Evolutionary conservation across 1,140 invertebrate genomes (phyloP).

Genomic region (Kradibia gibbosae): DNA sequence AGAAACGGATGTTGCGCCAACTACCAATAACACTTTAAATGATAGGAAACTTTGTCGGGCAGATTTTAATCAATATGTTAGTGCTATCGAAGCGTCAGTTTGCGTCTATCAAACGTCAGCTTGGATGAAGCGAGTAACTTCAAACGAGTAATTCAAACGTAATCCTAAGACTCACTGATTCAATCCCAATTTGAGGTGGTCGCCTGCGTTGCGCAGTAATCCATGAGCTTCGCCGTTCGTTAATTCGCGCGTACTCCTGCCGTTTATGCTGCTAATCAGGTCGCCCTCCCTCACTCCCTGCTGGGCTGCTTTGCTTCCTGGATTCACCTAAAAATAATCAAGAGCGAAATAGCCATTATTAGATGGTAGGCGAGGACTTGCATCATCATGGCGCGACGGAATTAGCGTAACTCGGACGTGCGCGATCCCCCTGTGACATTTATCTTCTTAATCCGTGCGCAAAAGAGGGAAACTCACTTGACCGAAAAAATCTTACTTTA

Average conservation of each 20-base stretch:
- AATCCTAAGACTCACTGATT: conserved; percentile 78
- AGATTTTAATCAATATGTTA: not conserved
- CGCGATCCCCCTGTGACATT: not conserved
- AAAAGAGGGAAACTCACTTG: no score
- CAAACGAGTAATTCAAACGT: not conserved
- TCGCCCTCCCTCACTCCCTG: conserved; percentile 85
- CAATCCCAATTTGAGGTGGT: conserved; percentile 80
- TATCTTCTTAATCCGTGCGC: conserved; percentile 12
- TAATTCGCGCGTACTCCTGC: conserved; percentile 78
- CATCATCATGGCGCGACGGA: not conserved
- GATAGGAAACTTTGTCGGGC: not conserved
- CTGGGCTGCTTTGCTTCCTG: conserved; percentile 84
- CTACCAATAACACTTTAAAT: not conserved
- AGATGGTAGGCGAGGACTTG: not conserved
- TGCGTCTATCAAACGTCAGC: not conserved
- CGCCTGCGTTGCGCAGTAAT: conserved; percentile 80
- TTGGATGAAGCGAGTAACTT: not conserved
- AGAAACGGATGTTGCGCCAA: not conserved
- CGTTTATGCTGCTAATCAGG: conserved; percentile 86
- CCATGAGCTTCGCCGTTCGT: conserved; percentile 84
- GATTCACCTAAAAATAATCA: conserved; percentile 80
- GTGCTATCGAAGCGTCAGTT: not conserved
- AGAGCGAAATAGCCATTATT: conserved; percentile 11
- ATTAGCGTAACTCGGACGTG: conserved; percentile 7
- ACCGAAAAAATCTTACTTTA: not conserved